Base-by-base conservation (phyloP, 2,113 vertebrate species). In the Toxotes chatareus region DNA sequence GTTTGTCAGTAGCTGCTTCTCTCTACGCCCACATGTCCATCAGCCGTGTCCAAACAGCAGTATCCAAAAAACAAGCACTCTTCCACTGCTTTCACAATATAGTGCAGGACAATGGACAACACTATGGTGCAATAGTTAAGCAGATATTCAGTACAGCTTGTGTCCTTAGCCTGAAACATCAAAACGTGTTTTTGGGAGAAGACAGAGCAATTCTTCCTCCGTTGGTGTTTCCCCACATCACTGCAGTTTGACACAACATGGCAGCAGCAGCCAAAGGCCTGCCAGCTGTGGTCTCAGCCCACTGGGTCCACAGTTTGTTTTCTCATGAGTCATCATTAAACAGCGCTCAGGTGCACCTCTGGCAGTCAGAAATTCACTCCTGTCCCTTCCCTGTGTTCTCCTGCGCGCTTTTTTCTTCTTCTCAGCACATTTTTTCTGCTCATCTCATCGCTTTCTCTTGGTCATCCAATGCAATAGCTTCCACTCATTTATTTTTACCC, bases 321-420 rank as follows among this genome's bases (percentile, higher is more conserved):
- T 90, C 86, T 76, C 88, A 93, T 93, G 88, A 91, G 84, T 93
- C 91, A 93, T 90, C 84, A 87, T 86, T 92, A 92, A 92, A 93
- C 80, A 83, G 74, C 1, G 19, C 83, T 91, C 88, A 94, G 94
- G 90, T 94, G 93, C 85, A 88, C 70, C 63, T 77, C 47, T 82
- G 67, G 67, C 60, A 60, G 60, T 76, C 57, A 74, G 47, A 75
- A 73, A 64, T 8, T 10, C 56, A 59, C 10, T 44, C 19, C 21
- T 49, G 27, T 36, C 34, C 60, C 64, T 27, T 51, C 53, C 17
- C 14, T 46, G 70, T 59, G 53, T 75, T 68, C 53, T 77, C 51
- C 64, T 59, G 68, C 69, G 79, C 74, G 61, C 11, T 62, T 55
- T 11, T 64, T 23, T 40, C 5, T 31, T 5, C 10, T 61, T 16